Base-by-base conservation (phyloP, 53 echinoderm and acorn worm species). In the Patiria pectinifera region DNA sequence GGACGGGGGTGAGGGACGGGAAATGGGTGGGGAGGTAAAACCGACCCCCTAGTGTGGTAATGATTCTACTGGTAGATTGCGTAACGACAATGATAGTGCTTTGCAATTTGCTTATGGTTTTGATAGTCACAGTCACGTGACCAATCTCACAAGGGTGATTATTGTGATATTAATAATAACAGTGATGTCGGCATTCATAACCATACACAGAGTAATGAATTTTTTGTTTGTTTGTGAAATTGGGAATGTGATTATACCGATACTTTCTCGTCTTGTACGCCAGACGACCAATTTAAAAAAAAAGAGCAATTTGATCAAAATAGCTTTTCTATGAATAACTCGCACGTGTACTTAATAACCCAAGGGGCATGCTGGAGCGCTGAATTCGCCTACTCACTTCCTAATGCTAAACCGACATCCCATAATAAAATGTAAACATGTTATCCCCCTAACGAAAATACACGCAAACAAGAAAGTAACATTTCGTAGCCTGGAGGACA, bases 341-440 rank as follows among this genome's bases (percentile, higher is more conserved):
- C 19, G 74, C 74, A 74, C 74, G 9, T 74, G 74, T 23, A 23
- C 24, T 21, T n/a, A 74, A 24, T 9, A 74, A 69, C 15, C 69
- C 16, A 18, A 15, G 4, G 24, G 24, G 22, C 23, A n/a, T 74
- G 2, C n/a, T 18, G 3, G 66, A 74, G 22, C 19, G 24, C n/a
- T 74, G 24, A 74, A 47, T 12, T 79, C 43, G 79, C 79, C 3
- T 79, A 44, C 19, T 45, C 15, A 79, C 49, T 82, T 59, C 59
- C 19, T 84, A 43, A 43, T 66, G 63, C 69, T 84, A 87, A 77
- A 88, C 53, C 88, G 78, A 78, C 78, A 88, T 45, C 13, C 59
- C 12, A 47, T 45, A 78, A 80, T 79, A 79, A 60, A 80, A 62
- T 80, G 69, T 90, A 90, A 90, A 90, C 90, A 90, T 48, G 90